Evolutionary conservation across 2,888 invertebrate species (phyloP), one percentile per base, ranked within the genome.

Genomic region (Opisthograptis luteolata): DNA sequence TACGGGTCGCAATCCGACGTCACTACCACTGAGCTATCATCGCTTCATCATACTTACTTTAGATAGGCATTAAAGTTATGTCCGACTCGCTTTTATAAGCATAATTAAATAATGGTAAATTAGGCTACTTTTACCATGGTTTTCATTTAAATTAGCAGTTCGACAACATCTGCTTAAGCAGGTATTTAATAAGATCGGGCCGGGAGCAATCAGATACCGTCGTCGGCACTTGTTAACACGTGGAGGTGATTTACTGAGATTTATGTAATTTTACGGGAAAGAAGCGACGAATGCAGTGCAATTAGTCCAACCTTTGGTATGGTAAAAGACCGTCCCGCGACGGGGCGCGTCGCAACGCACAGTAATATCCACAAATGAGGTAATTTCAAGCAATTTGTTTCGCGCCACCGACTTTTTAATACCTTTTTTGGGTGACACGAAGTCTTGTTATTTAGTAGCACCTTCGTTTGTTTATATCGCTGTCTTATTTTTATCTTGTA

Each of bases 351-450:
- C n/a, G n/a, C 31, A 58, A 55, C 43, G 55, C 55, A 57, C n/a
- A n/a, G n/a, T n/a, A n/a, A n/a, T 52, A 53, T 55, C 42, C 50
- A 45, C 60, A 68, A 73, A 73, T 66, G 66, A 71, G 70, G 66
- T 64, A 73, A 79, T 79, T 77, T 66, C 65, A 71, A 70, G 66
- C 63, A 73, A 79, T 79, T 77, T 73, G 74, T 78, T 70, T 68
- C 64, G 69, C 64, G 37, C 63, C 67, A 67, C 56, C 60, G 67
- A n/a, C n/a, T 57, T 57, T 66, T 70, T 78, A 69, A 77, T 69
- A 64, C 71, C 69, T 68, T 70, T 76, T 75, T 75, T 68, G 64
- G 67, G 62, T 53, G 62, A 63, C 48, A 55, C 60, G 65, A 63
- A 61, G 62, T 68, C 66, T 71, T 58, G 66, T 70, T 66, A 70